A percentile compares a stretch with the other conserved stretches of the same genome.
Evolutionary conservation across 2,888 invertebrate genomes (phyloP).

Genomic region (Oxyteleia sp.): DNA sequence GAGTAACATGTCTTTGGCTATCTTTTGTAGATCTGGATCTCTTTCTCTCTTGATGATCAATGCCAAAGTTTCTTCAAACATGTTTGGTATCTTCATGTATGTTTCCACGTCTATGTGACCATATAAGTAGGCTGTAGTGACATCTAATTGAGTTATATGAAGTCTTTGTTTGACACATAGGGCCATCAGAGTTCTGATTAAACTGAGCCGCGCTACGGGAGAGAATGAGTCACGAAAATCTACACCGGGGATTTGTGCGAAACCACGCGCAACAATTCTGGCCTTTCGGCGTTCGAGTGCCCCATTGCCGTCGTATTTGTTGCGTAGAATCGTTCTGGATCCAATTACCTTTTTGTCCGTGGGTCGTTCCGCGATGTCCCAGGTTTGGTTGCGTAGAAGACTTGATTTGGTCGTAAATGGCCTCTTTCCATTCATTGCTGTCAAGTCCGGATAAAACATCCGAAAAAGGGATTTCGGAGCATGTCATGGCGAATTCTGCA

Average conservation of each 20-base stretch:
- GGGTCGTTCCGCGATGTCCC: conserved; percentile 32
- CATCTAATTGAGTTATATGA: conserved; percentile 44
- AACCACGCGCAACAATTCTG: conserved; percentile 70
- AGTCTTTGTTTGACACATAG: conserved; percentile 21
- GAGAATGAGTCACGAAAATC: conserved; percentile 70
- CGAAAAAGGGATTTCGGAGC: conserved; percentile 30
- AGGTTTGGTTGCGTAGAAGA: conserved; percentile 60
- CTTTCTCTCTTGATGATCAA: conserved; percentile 4
- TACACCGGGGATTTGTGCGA: conserved; percentile 59
- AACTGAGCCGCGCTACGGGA: conserved; percentile 32
- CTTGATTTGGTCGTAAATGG: conserved; percentile 33
- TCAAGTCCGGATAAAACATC: conserved; percentile 36
- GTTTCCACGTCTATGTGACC: conserved; percentile 49
- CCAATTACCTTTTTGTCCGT: conserved; percentile 35
- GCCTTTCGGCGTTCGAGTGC: conserved; percentile 64
- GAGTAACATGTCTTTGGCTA: conserved; percentile 4
- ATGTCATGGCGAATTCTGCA: conserved; percentile 8
- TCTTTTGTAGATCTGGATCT: not conserved
- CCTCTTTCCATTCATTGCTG: conserved; percentile 54
- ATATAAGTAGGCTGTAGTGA: conserved; percentile 56
- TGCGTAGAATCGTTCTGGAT: conserved; percentile 46
- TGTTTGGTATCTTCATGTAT: conserved; percentile 51
- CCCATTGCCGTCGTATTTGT: conserved; percentile 61
- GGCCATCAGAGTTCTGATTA: conserved; percentile 28
- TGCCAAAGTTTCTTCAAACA: conserved; percentile 28